Evolutionary conservation across 1,140 invertebrate species (phyloP).

Genomic region (Battus philenor): DNA sequence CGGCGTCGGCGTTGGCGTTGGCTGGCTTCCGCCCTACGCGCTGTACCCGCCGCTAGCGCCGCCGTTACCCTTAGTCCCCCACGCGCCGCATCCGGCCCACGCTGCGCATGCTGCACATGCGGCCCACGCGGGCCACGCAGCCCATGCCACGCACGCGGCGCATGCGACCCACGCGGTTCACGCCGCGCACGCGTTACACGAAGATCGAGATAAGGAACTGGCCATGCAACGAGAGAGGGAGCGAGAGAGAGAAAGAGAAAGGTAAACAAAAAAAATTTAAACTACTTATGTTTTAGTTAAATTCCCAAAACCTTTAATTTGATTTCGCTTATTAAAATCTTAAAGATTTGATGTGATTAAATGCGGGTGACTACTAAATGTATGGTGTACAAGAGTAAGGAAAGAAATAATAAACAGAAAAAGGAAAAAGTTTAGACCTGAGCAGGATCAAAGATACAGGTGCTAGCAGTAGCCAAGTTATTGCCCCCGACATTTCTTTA

Average conservation of each 20-base stretch:
- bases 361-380: too few species aligned
- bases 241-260: slow-evolving; percentile 39
- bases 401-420: too few species aligned
- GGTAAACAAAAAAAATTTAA: slow-evolving; percentile 27
- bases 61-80: slow-evolving; percentile 41
- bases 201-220: slow-evolving; percentile 52
- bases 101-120: slow-evolving; percentile 23
- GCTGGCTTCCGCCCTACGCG: slow-evolving; percentile 65
- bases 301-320: too few species aligned
- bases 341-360: too few species aligned
- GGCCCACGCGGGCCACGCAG: slow-evolving; percentile 20
- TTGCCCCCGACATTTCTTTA: too few species aligned
- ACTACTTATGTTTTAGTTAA: too few species aligned
- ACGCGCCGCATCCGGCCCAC: slow-evolving; percentile 32
- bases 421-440: too few species aligned
- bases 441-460: too few species aligned
- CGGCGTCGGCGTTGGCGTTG: slow-evolving; percentile 58
- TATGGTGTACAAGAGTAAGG: too few species aligned
- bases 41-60: slow-evolving; percentile 60
- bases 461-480: too few species aligned
- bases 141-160: slow-evolving; percentile 24
- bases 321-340: too few species aligned
- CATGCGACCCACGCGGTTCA: slow-evolving; percentile 25
- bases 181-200: slow-evolving; percentile 33
- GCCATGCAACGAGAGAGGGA: slow-evolving; percentile 48